Evolutionary conservation across 1,140 invertebrate species (phyloP).

Genomic region (Hirudo medicinalis): DNA sequence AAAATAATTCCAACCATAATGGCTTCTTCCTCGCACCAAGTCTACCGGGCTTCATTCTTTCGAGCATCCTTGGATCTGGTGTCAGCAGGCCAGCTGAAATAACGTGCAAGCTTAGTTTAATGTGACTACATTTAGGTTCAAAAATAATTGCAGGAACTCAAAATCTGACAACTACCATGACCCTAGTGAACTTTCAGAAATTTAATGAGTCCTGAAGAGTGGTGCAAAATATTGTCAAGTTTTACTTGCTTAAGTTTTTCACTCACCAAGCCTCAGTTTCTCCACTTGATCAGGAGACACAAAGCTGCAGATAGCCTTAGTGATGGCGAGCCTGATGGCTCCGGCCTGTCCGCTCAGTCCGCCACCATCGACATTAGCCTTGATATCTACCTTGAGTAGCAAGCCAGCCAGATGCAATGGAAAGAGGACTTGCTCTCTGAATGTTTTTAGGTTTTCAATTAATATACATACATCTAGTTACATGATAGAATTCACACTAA

Average conservation of each 20-base stretch:
- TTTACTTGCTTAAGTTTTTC: neutral
- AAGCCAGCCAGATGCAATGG: constrained; percentile 67
- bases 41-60: constrained; percentile 88
- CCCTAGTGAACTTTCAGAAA: no score
- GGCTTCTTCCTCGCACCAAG: constrained; percentile 75
- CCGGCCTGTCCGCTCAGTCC: constrained; percentile 64
- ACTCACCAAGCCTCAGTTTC: constrained; percentile 68
- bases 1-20: constrained; percentile 56
- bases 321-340: constrained; percentile 69
- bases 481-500: neutral
- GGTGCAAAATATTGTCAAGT: no score
- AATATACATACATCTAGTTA: neutral
- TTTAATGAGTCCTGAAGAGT: no score
- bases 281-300: constrained; percentile 60
- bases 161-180: no score
- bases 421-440: constrained; percentile 57
- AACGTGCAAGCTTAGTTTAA: neutral
- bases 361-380: constrained; percentile 54
- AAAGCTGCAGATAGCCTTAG: constrained; percentile 64
- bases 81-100: constrained; percentile 71
- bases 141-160: no score
- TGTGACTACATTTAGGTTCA: neutral
- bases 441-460: constrained; percentile 13
- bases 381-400: constrained; percentile 66
- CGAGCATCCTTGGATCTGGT: constrained; percentile 59